Conservation (phyloP, 2,888 invertebrate genomes). For the Teinopalpus imperialis region DNA sequence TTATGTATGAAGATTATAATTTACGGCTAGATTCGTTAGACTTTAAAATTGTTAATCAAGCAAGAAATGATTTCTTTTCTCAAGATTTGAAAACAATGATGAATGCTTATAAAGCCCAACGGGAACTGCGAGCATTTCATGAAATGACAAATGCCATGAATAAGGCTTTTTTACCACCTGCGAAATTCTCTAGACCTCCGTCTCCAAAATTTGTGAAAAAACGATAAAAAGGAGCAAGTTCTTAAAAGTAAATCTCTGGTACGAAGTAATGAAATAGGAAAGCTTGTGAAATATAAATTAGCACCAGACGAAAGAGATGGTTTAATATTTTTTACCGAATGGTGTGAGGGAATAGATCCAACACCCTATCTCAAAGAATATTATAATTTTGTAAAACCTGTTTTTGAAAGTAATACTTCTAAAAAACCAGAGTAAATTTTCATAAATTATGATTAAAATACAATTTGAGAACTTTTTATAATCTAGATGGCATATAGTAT, state of each 20-base stretch:
- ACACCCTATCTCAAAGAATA: slow-evolving; percentile 58
- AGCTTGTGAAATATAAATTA: slow-evolving; percentile 52
- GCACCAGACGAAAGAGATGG: slow-evolving; percentile 59
- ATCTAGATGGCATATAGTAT: slow-evolving; percentile 41
- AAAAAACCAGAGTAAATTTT: slow-evolving; percentile 25
- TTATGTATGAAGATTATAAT: slow-evolving; percentile 72
- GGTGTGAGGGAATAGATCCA: slow-evolving; percentile 70
- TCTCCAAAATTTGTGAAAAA: slow-evolving; percentile 58
- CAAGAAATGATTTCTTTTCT: slow-evolving; percentile 63
- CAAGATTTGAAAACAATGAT: slow-evolving; percentile 71
- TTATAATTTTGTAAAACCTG: slow-evolving; percentile 56
- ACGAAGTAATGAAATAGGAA: slow-evolving; percentile 40
- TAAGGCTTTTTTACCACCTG: slow-evolving; percentile 66
- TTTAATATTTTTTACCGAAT: slow-evolving; percentile 63
- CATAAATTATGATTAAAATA: not conserved
- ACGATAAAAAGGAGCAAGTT: slow-evolving; percentile 44
- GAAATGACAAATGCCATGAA: slow-evolving; percentile 74
- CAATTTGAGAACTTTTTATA: slow-evolving; percentile 4
- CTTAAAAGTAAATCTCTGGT: slow-evolving; percentile 44
- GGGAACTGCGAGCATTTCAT: slow-evolving; percentile 63
- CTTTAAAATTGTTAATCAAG: slow-evolving; percentile 68
- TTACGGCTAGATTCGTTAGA: slow-evolving; percentile 66
- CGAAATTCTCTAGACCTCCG: slow-evolving; percentile 53
- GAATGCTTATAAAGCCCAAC: slow-evolving; percentile 64
- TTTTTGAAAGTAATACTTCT: slow-evolving; percentile 49